These are phyloP conservation scores for Lingula anatina DNA, from an alignment of 2,888 invertebrate species.

Conservation along the genomic window DNA sequence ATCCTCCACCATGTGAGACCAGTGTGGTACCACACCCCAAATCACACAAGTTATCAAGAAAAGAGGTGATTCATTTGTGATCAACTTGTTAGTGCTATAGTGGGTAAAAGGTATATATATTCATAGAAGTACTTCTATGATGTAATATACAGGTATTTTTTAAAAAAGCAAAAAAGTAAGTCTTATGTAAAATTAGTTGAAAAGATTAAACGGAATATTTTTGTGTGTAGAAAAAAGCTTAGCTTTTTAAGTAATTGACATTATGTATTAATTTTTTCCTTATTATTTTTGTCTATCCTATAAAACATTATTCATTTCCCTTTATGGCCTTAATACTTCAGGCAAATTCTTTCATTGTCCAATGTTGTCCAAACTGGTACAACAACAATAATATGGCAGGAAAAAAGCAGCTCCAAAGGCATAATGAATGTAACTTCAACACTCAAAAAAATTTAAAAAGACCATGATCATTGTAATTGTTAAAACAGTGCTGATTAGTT, in stretches of 20 bases:
- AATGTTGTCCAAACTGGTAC: too few relatives aligned
- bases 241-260: not conserved
- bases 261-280: not conserved
- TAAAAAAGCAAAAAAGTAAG: not conserved
- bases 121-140: not conserved
- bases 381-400: too few relatives aligned
- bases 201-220: not conserved
- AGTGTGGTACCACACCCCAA: slow-evolving; percentile 43
- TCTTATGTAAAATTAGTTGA: not conserved
- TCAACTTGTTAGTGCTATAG: not conserved
- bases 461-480: too few relatives aligned
- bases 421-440: too few relatives aligned
- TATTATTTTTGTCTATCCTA: not conserved
- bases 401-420: too few relatives aligned
- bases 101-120: not conserved
- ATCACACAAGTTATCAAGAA: slow-evolving; percentile 42
- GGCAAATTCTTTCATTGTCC: too few relatives aligned
- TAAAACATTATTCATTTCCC: too few relatives aligned
- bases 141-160: not conserved
- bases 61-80: slow-evolving; percentile 48
- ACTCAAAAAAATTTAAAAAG: too few relatives aligned
- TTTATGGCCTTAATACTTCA: too few relatives aligned
- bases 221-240: not conserved
- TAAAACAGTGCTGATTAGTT: too few relatives aligned
- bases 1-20: slow-evolving; percentile 45